A percentile compares a stretch with the other conserved stretches of the same genome.
Conservation (phyloP, 35 echinoderm and acorn worm genomes). For the Heliocidaris tuberculata region DNA sequence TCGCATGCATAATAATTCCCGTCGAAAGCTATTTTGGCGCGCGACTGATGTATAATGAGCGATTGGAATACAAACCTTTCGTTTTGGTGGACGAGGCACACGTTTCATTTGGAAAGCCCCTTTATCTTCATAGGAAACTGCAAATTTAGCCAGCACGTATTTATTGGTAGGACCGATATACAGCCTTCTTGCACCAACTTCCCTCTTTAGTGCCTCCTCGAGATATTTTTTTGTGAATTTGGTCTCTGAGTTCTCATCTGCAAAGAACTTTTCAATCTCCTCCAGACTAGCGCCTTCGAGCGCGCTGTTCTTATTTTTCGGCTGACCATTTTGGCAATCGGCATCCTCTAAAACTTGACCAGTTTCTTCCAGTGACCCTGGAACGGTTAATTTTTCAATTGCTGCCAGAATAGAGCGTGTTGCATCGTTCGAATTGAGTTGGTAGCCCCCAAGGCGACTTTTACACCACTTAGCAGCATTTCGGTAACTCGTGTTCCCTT, state of each 20-base stretch:
- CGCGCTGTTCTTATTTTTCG: constrained; percentile 24
- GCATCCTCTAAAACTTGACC: not conserved
- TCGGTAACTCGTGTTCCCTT: constrained; percentile 96
- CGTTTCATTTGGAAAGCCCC: constrained; percentile 52
- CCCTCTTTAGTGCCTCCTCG: constrained; percentile 67
- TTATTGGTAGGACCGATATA: constrained; percentile 35
- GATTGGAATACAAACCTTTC: constrained; percentile 66
- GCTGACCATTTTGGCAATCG: not conserved
- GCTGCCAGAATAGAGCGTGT: constrained; percentile 72
- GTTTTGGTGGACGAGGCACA: constrained; percentile 65
- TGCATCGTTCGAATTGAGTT: constrained; percentile 81
- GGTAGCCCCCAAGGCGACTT: constrained; percentile 85
- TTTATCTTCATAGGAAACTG: not conserved
- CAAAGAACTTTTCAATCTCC: constrained; percentile 86
- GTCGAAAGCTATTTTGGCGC: no score
- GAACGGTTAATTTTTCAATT: constrained; percentile 56
- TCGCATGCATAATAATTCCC: no score
- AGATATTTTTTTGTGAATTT: constrained; percentile 70
- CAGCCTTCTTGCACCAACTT: constrained; percentile 76
- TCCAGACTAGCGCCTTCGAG: constrained; percentile 51
- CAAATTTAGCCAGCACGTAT: constrained; percentile 60
- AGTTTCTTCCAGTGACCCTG: not conserved
- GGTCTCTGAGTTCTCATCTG: constrained; percentile 63
- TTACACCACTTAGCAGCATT: constrained; percentile 97
- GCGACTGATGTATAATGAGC: no score